Base-by-base conservation (phyloP, 2,888 invertebrate species). In the Torymus texanus region DNA sequence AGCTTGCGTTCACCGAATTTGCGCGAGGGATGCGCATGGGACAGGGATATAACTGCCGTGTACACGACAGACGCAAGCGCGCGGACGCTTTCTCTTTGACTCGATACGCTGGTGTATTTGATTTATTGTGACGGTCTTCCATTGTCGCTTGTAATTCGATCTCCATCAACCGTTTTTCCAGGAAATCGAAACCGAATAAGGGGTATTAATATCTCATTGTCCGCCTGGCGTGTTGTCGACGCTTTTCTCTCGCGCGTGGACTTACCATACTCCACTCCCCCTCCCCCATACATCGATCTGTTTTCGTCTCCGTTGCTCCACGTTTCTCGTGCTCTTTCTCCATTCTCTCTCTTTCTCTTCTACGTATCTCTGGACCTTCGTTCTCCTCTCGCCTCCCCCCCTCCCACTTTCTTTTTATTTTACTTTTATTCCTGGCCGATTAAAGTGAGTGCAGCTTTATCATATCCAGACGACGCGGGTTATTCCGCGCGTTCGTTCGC, bases 171-270 rank as follows among this genome's bases (percentile, higher is more conserved):
- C 87, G 86, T 87, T 89, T 88, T 87, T 87, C 86, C 88, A 85
- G 88, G 87, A 88, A 88, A 88, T 89, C 86, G 87, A 89, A 88
- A 88, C 86, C 87, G 87, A 88, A 88, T 88, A 84, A 84, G 80
- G 85, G 85, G 86, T 87, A 88, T 88, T 88, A 89, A 89, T 88
- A 88, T 88, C 88, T 87, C 88, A 89, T 88, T 80, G 77, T 72
- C 75, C 53, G 14, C 61, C 56, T 50, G 59, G 56, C 84, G 85
- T 86, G 86, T 86, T 85, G 85, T 84, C 86, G 85, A 86, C 87
- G 86, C 86, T 87, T 88, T 87, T 86, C 86, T 87, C 84, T n/a
- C 59, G 50, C 5, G 81, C 82, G 83, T 83, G 84, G 85, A 85
- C 85, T 86, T 86, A 67, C n/a, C 86, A 41, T 41, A 41, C 29